phyloP scores from a whole-genome alignment of 1,140 invertebrate species.

The Acyrthosiphon pisum region DNA sequence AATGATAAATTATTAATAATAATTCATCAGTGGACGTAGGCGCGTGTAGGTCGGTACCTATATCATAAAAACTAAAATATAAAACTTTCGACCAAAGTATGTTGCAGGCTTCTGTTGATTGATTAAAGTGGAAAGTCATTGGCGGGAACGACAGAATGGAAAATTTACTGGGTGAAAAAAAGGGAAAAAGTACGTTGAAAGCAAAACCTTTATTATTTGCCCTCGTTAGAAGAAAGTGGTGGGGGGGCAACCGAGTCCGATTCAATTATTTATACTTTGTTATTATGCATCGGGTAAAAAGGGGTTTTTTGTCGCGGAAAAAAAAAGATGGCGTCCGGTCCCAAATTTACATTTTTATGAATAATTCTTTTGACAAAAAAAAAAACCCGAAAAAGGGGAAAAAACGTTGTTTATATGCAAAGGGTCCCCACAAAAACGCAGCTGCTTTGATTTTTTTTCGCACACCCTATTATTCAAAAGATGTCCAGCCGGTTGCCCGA shows the following conservation, averaged over 20 bases:
- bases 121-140: slow-evolving; percentile 52
- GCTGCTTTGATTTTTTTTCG: slow-evolving; percentile 57
- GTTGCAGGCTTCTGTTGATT: slow-evolving; percentile 21
- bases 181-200: slow-evolving; percentile 56
- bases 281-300: slow-evolving; percentile 55
- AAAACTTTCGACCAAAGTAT: slow-evolving; percentile 24
- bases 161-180: slow-evolving; percentile 48
- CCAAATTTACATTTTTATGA: slow-evolving; percentile 57
- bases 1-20: neutral
- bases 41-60: neutral
- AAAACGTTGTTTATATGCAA: slow-evolving; percentile 53
- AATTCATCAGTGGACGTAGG: neutral
- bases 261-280: slow-evolving; percentile 57
- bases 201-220: slow-evolving; percentile 56
- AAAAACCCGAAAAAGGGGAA: slow-evolving; percentile 32
- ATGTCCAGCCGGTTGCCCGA: slow-evolving; percentile 55
- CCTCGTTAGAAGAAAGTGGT: slow-evolving; percentile 54
- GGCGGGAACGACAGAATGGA: slow-evolving; percentile 1
- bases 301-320: slow-evolving; percentile 55
- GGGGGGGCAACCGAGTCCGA: slow-evolving; percentile 51
- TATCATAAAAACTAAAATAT: neutral
- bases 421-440: slow-evolving; percentile 56
- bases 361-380: slow-evolving; percentile 49
- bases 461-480: slow-evolving; percentile 55
- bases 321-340: slow-evolving; percentile 56